Percentiles rank a stretch among this genome's conserved stretches.
phyloP scores from a whole-genome alignment of 2,888 invertebrate species.

The Itoplectis maculator region DNA sequence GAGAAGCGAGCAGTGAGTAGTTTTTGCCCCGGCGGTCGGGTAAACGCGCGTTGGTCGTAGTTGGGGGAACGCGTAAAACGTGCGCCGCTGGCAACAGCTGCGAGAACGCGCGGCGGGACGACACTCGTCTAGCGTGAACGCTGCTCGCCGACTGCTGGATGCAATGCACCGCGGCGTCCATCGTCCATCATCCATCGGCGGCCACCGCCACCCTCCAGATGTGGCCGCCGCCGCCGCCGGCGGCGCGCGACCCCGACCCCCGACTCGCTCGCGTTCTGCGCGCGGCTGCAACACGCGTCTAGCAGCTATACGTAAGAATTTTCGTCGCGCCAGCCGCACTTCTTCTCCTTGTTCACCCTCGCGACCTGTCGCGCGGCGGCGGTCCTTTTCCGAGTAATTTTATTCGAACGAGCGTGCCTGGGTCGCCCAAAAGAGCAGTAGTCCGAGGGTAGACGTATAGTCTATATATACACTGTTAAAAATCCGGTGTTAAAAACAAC shows the following conservation, averaged over 20 bases:
- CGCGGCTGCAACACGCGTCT: slow-evolving; percentile 12
- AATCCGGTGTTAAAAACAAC: too few species aligned
- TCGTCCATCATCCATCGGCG: slow-evolving; percentile 73
- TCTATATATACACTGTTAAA: too few species aligned
- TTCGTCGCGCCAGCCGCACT: slow-evolving; percentile 11
- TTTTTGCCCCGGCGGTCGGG: not conserved
- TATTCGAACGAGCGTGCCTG: not conserved
- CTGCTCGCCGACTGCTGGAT: slow-evolving; percentile 77
- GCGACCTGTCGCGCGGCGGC: too few species aligned
- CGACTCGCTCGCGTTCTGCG: slow-evolving; percentile 27
- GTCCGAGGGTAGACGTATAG: too few species aligned
- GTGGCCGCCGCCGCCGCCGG: too few species aligned
- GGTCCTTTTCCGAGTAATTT: not conserved
- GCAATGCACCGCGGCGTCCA: too few species aligned
- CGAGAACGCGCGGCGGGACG: slow-evolving; percentile 35
- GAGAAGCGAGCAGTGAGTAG: slow-evolving; percentile 6
- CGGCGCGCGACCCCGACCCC: too few species aligned
- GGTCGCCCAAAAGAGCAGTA: too few species aligned
- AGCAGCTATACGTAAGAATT: too few species aligned
- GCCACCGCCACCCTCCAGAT: slow-evolving; percentile 68
- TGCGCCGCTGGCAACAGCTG: slow-evolving; percentile 56
- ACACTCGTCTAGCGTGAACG: slow-evolving; percentile 72
- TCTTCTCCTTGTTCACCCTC: not conserved
- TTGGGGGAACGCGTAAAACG: slow-evolving; percentile 58
- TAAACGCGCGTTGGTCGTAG: slow-evolving; percentile 25